Evolutionary conservation across 1,140 invertebrate genomes (phyloP).

Genomic region (Drosophila tristis): DNA sequence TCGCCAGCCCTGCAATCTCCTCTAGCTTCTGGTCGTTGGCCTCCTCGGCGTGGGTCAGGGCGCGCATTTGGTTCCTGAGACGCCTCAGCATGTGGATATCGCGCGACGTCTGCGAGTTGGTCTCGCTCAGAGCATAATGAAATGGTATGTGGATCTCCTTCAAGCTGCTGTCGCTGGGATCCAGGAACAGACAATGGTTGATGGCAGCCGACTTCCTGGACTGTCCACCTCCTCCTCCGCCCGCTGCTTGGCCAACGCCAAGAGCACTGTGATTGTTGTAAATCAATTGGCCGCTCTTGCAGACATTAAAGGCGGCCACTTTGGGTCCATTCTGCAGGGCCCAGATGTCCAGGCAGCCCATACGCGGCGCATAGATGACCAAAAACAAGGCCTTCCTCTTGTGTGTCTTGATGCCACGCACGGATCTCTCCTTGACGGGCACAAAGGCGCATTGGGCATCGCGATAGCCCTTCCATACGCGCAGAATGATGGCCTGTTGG

Average conservation of each 20-base stretch:
- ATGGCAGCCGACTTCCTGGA: conserved; percentile 85
- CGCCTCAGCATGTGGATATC: conserved; percentile 94
- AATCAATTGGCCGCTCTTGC: conserved; percentile 91
- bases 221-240: conserved; percentile 75
- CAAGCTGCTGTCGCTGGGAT: conserved; percentile 90
- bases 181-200: conserved; percentile 92
- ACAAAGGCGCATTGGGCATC: conserved; percentile 97
- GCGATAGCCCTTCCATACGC: conserved; percentile 97
- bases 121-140: conserved; percentile 93
- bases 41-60: conserved; percentile 81
- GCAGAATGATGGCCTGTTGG: conserved; percentile 90
- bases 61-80: conserved; percentile 88
- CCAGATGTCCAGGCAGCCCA: conserved; percentile 95
- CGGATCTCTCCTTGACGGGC: conserved; percentile 78
- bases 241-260: conserved; percentile 9
- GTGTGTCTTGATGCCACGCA: conserved; percentile 78
- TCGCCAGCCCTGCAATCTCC: conserved; percentile 85
- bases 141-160: conserved; percentile 95
- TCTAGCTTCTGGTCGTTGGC: conserved; percentile 17
- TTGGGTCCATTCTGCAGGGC: conserved; percentile 93
- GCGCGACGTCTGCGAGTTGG: conserved; percentile 92
- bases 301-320: conserved; percentile 95
- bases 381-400: conserved; percentile 89
- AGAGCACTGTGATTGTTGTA: conserved; percentile 92
- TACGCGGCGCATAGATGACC: conserved; percentile 93